phyloP scores from a whole-genome alignment of 2,113 vertebrate genomes.

The Danionella cerebrum region DNA sequence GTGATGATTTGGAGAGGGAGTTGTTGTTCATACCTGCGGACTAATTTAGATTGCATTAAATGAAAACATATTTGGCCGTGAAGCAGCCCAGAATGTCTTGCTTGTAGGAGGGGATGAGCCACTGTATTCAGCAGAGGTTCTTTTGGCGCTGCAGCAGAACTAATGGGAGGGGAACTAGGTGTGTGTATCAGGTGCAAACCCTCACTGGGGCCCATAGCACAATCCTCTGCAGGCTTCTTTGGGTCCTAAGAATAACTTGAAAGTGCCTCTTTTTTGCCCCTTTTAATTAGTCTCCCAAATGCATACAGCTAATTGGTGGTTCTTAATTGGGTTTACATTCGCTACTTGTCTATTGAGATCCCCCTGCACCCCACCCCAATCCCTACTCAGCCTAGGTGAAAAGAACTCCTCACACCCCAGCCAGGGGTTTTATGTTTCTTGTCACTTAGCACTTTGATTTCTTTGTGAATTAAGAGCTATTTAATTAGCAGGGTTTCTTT shows the following conservation, averaged over 20 bases:
- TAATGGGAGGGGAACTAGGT: conserved; percentile 60
- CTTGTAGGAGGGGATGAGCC: conserved; percentile 46
- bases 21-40: neutral
- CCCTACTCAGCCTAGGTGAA: conserved; percentile 1
- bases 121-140: conserved; percentile 47
- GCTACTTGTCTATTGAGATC: conserved; percentile 52
- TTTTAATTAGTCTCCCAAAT: conserved; percentile 71
- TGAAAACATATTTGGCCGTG: no score
- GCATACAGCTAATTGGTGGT: conserved; percentile 67
- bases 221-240: conserved; percentile 58
- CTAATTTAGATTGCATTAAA: neutral
- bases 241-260: conserved; percentile 77
- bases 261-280: conserved; percentile 55
- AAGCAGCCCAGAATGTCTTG: neutral
- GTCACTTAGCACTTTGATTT: conserved; percentile 61
- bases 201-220: conserved; percentile 50
- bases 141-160: conserved; percentile 42
- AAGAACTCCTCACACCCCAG: conserved; percentile 23
- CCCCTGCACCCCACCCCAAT: conserved; percentile 23
- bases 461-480: conserved; percentile 53
- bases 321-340: conserved; percentile 68
- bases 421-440: conserved; percentile 58
- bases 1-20: neutral
- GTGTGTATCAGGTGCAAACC: conserved; percentile 65
- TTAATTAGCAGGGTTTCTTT: conserved; percentile 55